Evolutionary conservation across 2,113 vertebrate genomes (phyloP).

Genomic region (Pachypanchax playfairii): DNA sequence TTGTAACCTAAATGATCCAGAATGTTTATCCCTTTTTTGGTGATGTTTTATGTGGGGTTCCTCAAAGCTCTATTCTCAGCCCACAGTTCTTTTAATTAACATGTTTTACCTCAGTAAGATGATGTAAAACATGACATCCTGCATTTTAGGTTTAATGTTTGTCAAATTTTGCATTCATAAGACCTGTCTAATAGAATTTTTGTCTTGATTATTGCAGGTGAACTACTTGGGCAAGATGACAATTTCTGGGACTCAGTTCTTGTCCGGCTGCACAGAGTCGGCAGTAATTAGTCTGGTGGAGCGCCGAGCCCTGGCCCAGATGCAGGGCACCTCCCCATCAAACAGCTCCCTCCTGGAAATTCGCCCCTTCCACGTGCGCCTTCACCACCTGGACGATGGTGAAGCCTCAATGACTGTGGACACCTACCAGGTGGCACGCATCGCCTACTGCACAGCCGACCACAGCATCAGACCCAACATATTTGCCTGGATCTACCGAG

Average conservation of each 20-base stretch:
- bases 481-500: constrained; percentile 98
- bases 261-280: constrained; percentile 95
- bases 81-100: neutral
- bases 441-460: constrained; percentile 99
- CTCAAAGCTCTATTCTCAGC: neutral
- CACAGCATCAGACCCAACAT: constrained; percentile 92
- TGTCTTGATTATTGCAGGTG: constrained; percentile 81
- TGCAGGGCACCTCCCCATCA: constrained; percentile 76
- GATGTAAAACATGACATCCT: neutral
- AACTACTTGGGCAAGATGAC: constrained; percentile 95
- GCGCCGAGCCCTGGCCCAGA: constrained; percentile 77
- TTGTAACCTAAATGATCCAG: too few species aligned
- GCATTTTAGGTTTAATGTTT: constrained; percentile 4
- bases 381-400: constrained; percentile 91
- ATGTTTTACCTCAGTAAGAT: neutral
- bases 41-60: constrained; percentile 13
- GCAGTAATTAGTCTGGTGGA: constrained; percentile 94
- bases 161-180: constrained; percentile 4
- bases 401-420: constrained; percentile 93
- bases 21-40: neutral
- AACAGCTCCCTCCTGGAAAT: constrained; percentile 92
- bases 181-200: neutral
- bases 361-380: constrained; percentile 95
- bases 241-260: constrained; percentile 91
- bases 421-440: constrained; percentile 98